These are phyloP conservation scores for Pithys albifrons DNA, from an alignment of 2,113 vertebrate species.

Conservation along the genomic window DNA sequence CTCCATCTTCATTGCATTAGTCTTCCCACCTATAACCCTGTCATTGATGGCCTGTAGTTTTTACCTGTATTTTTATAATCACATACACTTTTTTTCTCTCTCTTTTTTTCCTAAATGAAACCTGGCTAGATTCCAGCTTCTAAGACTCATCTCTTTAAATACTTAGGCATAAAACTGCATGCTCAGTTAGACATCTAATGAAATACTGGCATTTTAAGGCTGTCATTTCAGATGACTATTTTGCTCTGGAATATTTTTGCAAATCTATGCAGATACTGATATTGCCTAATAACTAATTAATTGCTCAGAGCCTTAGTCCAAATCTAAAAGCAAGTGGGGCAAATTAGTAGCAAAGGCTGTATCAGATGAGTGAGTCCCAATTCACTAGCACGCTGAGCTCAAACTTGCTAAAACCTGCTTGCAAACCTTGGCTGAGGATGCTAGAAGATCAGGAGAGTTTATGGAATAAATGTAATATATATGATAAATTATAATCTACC, in stretches of 20 bases:
- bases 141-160: not conserved
- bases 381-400: not conserved
- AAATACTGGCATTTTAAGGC: not conserved
- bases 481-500: not conserved
- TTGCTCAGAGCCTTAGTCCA: not conserved
- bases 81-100: rapidly evolving
- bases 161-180: not conserved
- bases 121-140: not conserved
- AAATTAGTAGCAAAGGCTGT: not conserved
- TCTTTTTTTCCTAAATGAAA: not conserved
- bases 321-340: not conserved
- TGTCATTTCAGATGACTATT: not conserved
- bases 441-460: not conserved
- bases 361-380: not conserved
- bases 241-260: not conserved
- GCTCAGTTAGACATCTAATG: not conserved
- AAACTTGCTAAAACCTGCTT: not conserved
- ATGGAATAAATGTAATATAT: not conserved
- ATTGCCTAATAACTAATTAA: not conserved
- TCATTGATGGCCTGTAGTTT: not conserved
- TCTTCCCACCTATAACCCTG: not conserved
- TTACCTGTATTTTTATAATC: not conserved
- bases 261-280: not conserved
- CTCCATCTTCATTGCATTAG: not conserved
- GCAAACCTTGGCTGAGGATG: not conserved